Evolutionary conservation across 2,797 vertebrate species (phyloP), one percentile per base, ranked within the genome.

Genomic region (Syngnathus rostellatus): DNA sequence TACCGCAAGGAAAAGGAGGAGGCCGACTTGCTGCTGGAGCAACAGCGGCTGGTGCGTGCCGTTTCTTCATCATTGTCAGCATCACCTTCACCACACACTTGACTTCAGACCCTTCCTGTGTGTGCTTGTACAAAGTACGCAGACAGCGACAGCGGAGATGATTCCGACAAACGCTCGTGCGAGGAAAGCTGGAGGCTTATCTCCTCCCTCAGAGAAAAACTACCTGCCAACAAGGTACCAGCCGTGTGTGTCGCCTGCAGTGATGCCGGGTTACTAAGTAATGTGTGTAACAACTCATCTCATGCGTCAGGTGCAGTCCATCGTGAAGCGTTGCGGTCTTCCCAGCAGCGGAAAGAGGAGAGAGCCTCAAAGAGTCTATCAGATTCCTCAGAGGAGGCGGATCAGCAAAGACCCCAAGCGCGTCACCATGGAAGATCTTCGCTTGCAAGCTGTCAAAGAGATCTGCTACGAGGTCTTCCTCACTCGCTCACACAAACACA

Each of bases 111-210:
- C 63, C 38, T 68, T 43, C 64, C 17, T 70, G 14, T 45, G 67
- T 75, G 62, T 76, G 25, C 54, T 11, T 31, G 5, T 31, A 23
- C 46, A 11, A 70, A 95, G 94, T 94, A 94, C 0, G 93, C 92
- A 0, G 94, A 96, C 78, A 94, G 94, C 0, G 94, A 95, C 86
- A 94, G 93, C 0, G 93, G 93, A 0, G 94, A 94, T 0, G 94
- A 95, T 82, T 94, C 93, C 0, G 94, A 95, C 82, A 94, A 95
- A 80, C 92, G 94, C 0, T 95, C 94, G 1, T 95, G 94, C n/a
- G 94, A 96, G 78, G 94, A 95, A 73, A 94, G 94, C 79, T 95
- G 94, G 94, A 90, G 93, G 40, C 91, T 95, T 38, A 95, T 95
- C 60, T 92, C 94, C 0, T 93, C 94, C 0, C 86, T 96, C 62